Evolutionary conservation across 2,888 invertebrate species (phyloP).

Genomic region (Drosophila imparisetae): DNA sequence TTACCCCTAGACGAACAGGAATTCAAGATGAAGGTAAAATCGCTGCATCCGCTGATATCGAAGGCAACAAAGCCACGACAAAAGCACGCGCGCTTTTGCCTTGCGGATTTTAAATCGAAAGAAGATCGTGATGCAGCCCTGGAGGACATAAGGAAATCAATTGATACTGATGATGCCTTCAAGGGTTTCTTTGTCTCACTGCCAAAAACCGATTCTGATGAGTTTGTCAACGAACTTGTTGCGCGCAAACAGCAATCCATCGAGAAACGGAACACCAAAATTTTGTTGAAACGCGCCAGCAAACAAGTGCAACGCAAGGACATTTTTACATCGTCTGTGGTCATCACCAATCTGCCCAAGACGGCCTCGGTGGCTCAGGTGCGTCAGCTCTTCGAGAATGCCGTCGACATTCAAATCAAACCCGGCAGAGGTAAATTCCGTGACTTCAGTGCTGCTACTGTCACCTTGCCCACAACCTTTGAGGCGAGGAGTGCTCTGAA

Average conservation of each 20-base stretch:
- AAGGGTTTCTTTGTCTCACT: constrained; percentile 71
- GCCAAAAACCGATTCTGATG: constrained; percentile 77
- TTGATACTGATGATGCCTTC: constrained; percentile 42
- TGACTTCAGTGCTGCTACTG: constrained; percentile 69
- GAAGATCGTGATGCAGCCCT: constrained; percentile 74
- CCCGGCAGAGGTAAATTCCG: constrained; percentile 60
- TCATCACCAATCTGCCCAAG: constrained; percentile 80
- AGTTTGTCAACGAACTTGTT: constrained; percentile 72
- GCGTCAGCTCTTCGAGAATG: constrained; percentile 75
- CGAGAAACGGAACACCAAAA: constrained; percentile 72
- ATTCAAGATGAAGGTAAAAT: constrained; percentile 66
- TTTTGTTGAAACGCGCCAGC: constrained; percentile 65
- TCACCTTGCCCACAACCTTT: constrained; percentile 77
- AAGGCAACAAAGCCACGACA: constrained; percentile 79
- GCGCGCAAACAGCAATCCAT: constrained; percentile 70
- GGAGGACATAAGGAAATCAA: constrained; percentile 48
- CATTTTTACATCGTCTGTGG: constrained; percentile 75
- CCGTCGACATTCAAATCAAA: constrained; percentile 81
- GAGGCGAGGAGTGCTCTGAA: constrained; percentile 76
- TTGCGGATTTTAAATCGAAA: constrained; percentile 74
- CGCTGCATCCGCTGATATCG: constrained; percentile 68
- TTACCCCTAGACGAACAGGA: constrained; percentile 68
- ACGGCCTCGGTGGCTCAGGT: constrained; percentile 69
- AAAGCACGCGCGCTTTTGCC: constrained; percentile 81
- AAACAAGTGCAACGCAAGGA: constrained; percentile 58